Evolutionary conservation across 2,113 vertebrate genomes (phyloP), one percentile per base, ranked within the genome.

Genomic region (Reinhardtius hippoglossoides): DNA sequence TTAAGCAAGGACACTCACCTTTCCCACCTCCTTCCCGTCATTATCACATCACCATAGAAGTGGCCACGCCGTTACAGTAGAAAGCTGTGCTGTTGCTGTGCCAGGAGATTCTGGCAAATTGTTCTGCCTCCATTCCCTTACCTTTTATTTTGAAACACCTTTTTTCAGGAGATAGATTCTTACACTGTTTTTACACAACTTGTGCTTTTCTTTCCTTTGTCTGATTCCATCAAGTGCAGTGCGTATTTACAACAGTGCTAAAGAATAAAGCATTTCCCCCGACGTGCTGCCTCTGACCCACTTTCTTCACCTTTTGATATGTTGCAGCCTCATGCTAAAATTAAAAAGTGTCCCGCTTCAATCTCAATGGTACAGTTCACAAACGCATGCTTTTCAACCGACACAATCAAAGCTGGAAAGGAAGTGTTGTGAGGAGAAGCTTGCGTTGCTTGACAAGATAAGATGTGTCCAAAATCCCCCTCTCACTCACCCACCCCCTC

Each of bases 121-220:
- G 20, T 78, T 91, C 90, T 91, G 85, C 85, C 82, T 90, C 89
- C 89, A 91, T 91, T 92, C 91, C 90, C 87, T 84, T 44, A 59
- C 62, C 55, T 76, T 85, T 83, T 81, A 64, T 82, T 81, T 86
- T 80, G 76, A 59, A 88, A 76, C 73, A 86, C 86, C 74, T 85
- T 77, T 82, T 31, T 81, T 75, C 24, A 75, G 78, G 74, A 81
- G 58, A 85, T 8, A 67, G 56, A 85, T 89, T 86, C 64, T 80
- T 80, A 60, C 24, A 37, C n/a, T 84, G 76, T 92, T 91, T 92
- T 89, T 92, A 86, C 84, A 78, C 65, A 85, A 71, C 50, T 73
- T 81, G 50, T 76, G 60, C 70, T 46, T 50, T 60, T 78, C 50
- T 64, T 87, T 87, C 78, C 78, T 77, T 83, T 71, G 85, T 70